Percentiles rank a stretch among this genome's conserved stretches.
These are phyloP conservation scores for Eutolmus rufibarbis DNA, from an alignment of 2,888 invertebrate genomes.

Conservation along the genomic window DNA sequence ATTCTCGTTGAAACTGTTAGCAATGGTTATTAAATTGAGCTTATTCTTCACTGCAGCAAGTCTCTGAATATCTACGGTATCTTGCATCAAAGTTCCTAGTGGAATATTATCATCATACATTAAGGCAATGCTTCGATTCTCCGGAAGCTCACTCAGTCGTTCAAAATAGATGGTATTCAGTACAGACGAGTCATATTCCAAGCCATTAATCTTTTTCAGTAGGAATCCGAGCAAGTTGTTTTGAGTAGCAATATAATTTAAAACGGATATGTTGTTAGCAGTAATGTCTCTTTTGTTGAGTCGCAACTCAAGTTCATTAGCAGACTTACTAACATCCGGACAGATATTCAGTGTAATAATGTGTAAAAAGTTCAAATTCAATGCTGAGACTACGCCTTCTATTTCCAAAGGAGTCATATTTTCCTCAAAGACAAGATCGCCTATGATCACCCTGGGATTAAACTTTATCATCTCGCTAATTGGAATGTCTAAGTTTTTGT, in stretches of 20 bases:
- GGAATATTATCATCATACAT: constrained; percentile 53
- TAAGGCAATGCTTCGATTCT: constrained; percentile 50
- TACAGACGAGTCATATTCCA: neutral
- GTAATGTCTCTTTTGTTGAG: constrained; percentile 45
- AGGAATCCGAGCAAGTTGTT: constrained; percentile 57
- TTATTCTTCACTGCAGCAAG: neutral
- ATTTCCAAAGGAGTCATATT: constrained; percentile 73
- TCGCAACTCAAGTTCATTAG: neutral
- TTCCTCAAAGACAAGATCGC: constrained; percentile 73
- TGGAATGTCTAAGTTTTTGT: constrained; percentile 52
- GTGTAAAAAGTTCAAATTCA: constrained; percentile 77
- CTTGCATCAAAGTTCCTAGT: constrained; percentile 53
- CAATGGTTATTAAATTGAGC: neutral
- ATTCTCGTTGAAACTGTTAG: constrained; percentile 47
- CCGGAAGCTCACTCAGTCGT: constrained; percentile 52
- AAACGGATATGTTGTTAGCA: constrained; percentile 55
- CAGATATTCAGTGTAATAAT: constrained; percentile 77
- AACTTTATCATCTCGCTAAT: constrained; percentile 55
- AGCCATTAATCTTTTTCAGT: constrained; percentile 53
- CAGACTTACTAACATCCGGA: constrained; percentile 60
- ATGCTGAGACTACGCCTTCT: constrained; percentile 72
- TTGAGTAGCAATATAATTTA: constrained; percentile 57
- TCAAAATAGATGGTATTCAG: constrained; percentile 53
- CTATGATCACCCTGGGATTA: constrained; percentile 69
- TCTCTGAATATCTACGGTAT: constrained; percentile 5